Base-by-base conservation (phyloP, 2,113 vertebrate genomes). In the Beaufortia kweichowensis region DNA sequence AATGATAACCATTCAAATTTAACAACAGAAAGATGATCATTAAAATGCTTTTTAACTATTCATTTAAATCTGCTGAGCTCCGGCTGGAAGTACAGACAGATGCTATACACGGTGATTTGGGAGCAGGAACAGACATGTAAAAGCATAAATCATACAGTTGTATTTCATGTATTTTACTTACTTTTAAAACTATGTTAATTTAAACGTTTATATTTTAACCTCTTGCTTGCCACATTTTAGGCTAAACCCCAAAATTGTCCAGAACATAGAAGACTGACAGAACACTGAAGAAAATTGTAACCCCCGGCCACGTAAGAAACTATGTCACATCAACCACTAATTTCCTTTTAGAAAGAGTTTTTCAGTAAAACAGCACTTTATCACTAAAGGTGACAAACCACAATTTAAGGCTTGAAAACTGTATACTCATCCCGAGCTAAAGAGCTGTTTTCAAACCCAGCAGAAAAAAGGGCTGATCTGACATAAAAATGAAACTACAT, bases 321-420 rank as follows among this genome's bases (percentile, higher is more conserved):
- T 9, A 39, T 33, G 8, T 39, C 33, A 68, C 48, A 50, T 23
- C 12, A 17, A 55, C 48, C 28, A 55, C 23, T 28, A 0, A 21
- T 35, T 69, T 69, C 50, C 48, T 53, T 8, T 31, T 28, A 53
- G 65, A 68, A 24, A 68, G 41, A 28, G 6, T 29, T 35, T 53
- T 21, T 2, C 19, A 23, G 11, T 4, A 3, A 46, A 12, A 46
- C 43, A 35, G 33, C 33, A 46, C 5, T 39, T 2, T 14, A 11
- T 63, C 35, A 41, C 62, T 19, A 3, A 55, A 35, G 48, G 48
- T 56, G 48, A 70, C n/a, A 70, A 55, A 70, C 50, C 67, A 70
- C 67, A 68, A 31, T 50, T 48, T 6, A 53, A 46, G 43, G 14
- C 14, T 46, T 46, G 15, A 46, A 46, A 46, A 56, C 46, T 12